These are phyloP conservation scores for Mus caroli DNA, from an alignment of 2,797 vertebrate species.

Conservation along the genomic window DNA sequence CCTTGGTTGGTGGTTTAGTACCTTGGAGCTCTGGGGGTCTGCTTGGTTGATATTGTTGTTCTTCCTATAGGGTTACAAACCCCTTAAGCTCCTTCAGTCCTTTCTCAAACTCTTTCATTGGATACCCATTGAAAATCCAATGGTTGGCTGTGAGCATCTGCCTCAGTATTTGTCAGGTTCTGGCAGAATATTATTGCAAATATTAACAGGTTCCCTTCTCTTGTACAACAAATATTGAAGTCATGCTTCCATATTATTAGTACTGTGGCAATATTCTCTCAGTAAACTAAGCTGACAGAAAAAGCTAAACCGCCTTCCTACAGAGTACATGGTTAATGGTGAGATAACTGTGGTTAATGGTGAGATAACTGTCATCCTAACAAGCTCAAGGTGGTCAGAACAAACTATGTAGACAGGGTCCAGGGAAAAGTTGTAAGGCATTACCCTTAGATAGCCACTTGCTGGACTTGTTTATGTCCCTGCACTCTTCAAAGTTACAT, in stretches of 20 bases:
- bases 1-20: no score
- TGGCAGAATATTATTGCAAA: no score
- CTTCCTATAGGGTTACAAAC: no score
- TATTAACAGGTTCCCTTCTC: neutral
- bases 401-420: neutral
- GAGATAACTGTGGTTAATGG: neutral
- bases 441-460: neutral
- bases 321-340: neutral
- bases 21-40: no score
- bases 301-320: neutral
- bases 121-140: no score
- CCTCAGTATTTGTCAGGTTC: no score
- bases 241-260: neutral
- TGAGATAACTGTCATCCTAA: neutral
- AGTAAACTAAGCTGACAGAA: neutral
- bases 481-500: neutral
- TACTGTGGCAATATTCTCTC: neutral
- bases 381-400: neutral
- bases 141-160: no score
- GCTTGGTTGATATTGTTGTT: no score
- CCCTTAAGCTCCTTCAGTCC: no score
- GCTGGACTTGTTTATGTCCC: neutral
- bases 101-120: no score
- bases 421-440: slow-evolving; percentile 9
- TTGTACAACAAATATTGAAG: neutral